Evolutionary conservation across 2,113 vertebrate genomes (phyloP), one percentile per base, ranked within the genome.

Genomic region (Malurus cyaneus): DNA sequence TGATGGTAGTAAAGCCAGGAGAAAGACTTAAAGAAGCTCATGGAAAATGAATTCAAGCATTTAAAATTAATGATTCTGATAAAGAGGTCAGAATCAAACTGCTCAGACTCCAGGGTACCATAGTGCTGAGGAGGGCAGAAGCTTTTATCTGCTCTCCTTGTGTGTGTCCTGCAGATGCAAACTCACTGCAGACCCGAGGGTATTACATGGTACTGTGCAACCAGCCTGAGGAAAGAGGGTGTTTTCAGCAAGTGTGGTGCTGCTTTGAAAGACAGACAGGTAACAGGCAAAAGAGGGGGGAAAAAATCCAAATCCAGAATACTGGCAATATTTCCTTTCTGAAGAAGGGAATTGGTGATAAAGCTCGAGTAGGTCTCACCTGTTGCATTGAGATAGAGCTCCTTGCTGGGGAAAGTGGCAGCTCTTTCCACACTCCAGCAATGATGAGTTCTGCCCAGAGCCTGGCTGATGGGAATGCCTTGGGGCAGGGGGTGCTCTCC

Each of bases 131-230:
- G 39, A 78, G 29, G 9, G 39, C 39, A 73, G 70, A 85, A 69
- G 26, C 25, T 93, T 77, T 81, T 70, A 28, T 62, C 12, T 16
- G 18, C 8, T 6, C 11, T 69, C 25, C 36, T 49, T 25, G 3
- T 70, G 14, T 28, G 18, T 65, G 28, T 59, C 53, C 61, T 77
- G n/a, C n/a, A 49, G 39, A 34, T 42, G 7, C 28, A 78, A 89
- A 57, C 39, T 34, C 25, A 14, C 18, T 84, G 54, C 50, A 65
- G 32, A 64, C 42, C 14, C 0, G 0, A n/a, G 39, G 17, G n/a
- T 62, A 7, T 41, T 65, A 3, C 29, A 42, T 18, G 11, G 10
- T 59, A 5, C 26, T 24, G 23, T 71, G 25, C 11, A 24, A 23
- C 32, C 53, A 81, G 1, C 29, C 52, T 2, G 11, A 54, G 44